Percentiles rank a stretch among this genome's conserved stretches.
Conservation (phyloP, 2,797 vertebrate species). For the Lacerta agilis region DNA sequence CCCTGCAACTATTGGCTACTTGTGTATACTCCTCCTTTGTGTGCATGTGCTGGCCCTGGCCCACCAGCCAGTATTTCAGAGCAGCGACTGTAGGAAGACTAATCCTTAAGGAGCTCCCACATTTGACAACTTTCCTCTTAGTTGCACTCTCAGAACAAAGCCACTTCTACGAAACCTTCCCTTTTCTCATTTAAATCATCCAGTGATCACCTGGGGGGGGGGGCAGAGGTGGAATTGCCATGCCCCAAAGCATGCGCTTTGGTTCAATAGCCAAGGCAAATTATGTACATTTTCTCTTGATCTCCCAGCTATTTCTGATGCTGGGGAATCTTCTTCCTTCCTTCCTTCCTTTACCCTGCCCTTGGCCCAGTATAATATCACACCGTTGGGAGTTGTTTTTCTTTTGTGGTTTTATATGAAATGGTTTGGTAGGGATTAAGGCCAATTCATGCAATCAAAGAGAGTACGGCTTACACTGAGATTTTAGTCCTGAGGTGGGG, state of each 20-base stretch:
- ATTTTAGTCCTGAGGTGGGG: background rate
- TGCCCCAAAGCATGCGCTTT: background rate
- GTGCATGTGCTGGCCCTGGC: background rate
- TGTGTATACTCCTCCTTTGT: no score
- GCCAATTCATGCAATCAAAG: background rate
- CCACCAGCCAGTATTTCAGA: background rate
- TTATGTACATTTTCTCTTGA: background rate
- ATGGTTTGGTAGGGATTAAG: background rate
- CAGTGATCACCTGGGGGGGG: background rate
- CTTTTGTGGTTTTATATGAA: conserved; percentile 14
- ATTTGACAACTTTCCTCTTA: background rate
- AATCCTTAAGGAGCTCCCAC: background rate
- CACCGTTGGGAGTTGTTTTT: background rate
- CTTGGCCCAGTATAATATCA: conserved; percentile 4
- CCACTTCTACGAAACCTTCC: background rate
- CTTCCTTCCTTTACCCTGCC: background rate
- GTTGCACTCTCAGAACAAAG: background rate
- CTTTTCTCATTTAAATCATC: background rate
- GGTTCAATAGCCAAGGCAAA: background rate
- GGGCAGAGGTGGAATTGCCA: background rate
- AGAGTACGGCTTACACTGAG: background rate
- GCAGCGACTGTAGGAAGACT: background rate
- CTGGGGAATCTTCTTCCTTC: background rate
- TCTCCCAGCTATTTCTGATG: conserved; percentile 1
- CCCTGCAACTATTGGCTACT: no score